These are phyloP conservation scores for Eulithis testata DNA, from an alignment of 2,888 invertebrate genomes.

Conservation along the genomic window DNA sequence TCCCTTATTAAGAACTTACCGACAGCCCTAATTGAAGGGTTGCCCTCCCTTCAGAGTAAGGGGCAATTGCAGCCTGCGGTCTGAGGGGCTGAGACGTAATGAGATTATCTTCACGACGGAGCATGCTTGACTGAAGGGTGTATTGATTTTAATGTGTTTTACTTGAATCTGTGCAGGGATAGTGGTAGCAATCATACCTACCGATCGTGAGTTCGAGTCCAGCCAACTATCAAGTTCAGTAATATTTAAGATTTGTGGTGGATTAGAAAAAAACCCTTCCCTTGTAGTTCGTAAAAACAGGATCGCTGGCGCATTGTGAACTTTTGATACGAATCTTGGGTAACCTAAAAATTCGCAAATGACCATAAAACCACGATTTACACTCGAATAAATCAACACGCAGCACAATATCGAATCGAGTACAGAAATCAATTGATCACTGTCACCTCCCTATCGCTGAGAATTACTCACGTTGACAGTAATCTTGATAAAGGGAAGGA, in stretches of 20 bases:
- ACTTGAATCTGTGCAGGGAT: not conserved
- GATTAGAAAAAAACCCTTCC: too few relatives aligned
- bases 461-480: constrained; percentile 70
- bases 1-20: constrained; percentile 7
- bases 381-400: constrained; percentile 55
- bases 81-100: constrained; percentile 24
- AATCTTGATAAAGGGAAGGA: constrained; percentile 71
- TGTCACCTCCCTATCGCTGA: constrained; percentile 63
- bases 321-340: too few relatives aligned
- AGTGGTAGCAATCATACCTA: not conserved
- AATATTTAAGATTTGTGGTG: too few relatives aligned
- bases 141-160: constrained; percentile 19
- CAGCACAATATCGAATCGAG: constrained; percentile 50
- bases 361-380: constrained; percentile 50
- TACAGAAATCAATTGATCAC: constrained; percentile 76
- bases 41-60: constrained; percentile 13
- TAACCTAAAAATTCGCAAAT: not conserved
- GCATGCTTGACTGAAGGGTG: not conserved
- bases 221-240: too few relatives aligned
- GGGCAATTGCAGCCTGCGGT: constrained; percentile 33
- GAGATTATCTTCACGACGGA: constrained; percentile 22
- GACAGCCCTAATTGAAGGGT: constrained; percentile 29
- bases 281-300: too few relatives aligned
- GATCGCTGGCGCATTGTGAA: too few relatives aligned
- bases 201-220: too few relatives aligned